phyloP scores from a whole-genome alignment of 1,140 invertebrate genomes.

The Heliconius himera region DNA sequence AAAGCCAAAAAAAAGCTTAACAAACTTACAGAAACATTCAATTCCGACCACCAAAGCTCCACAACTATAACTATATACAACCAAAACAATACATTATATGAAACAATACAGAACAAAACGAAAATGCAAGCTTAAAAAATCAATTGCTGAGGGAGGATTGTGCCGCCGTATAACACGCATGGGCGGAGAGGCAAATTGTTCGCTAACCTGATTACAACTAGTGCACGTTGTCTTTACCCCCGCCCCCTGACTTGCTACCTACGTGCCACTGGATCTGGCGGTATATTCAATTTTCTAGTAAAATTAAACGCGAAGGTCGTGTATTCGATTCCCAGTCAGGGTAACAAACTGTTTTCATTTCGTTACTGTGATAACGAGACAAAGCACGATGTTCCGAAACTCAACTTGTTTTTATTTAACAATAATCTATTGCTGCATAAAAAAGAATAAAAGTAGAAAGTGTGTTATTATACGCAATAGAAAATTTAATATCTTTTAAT shows the following conservation, averaged over 20 bases:
- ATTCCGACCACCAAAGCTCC: neutral
- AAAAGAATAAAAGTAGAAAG: too few species aligned
- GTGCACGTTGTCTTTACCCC: conserved; percentile 75
- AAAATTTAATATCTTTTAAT: too few species aligned
- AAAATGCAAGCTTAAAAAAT: conserved; percentile 50
- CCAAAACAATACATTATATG: neutral
- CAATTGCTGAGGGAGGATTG: conserved; percentile 63
- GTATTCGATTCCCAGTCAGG: too few species aligned
- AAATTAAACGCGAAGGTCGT: too few species aligned
- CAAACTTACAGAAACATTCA: neutral
- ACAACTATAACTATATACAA: neutral
- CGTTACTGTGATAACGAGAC: too few species aligned
- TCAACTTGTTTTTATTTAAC: too few species aligned
- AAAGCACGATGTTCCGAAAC: too few species aligned
- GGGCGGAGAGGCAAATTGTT: conserved; percentile 76
- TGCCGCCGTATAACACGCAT: conserved; percentile 70
- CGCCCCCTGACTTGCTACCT: conserved; percentile 17
- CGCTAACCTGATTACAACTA: conserved; percentile 80
- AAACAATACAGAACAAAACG: neutral
- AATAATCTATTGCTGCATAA: too few species aligned
- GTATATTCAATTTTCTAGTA: too few species aligned
- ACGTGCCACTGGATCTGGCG: neutral
- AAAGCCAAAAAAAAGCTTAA: too few species aligned
- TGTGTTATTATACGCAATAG: too few species aligned
- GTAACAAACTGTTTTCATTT: too few species aligned